Evolutionary conservation across 2,888 invertebrate genomes (phyloP), one percentile per base, ranked within the genome.

Genomic region (Campaea margaritaria): DNA sequence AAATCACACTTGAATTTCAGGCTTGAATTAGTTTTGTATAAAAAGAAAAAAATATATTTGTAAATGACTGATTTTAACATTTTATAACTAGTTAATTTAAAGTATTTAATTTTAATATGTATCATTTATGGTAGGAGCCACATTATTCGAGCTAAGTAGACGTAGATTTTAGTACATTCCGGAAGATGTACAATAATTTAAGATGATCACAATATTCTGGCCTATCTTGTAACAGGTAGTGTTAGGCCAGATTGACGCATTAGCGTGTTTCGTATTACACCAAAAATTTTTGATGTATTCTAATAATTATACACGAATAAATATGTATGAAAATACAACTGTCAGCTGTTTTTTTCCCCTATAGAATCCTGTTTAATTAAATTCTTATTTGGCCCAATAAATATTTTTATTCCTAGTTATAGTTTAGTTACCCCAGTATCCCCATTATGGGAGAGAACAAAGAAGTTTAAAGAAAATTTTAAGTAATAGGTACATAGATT

Each of bases 261-360:
- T 76, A 76, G 87, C 86, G 85, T 82, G 79, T 85, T 86, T 85
- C 84, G 79, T 86, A 85, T 85, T 86, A 87, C 86, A 90, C 89
- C 91, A 89, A 91, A 89, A 88, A 89, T 69, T 72, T 83, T 86
- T 87, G 86, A 86, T 89, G 87, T 89, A 89, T 89, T 86, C 82
- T 86, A 87, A 85, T 86, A 85, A 85, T 78, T 88, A 86, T 85
- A 87, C 83, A 86, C 80, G 79, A 90, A 82, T 86, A 87, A 87
- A 87, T 84, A 86, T 81, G 81, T 86, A 82, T 83, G 79, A 82
- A 73, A 71, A 58, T 58, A 56, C 55, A 74, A 70, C 46, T 69
- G 56, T 53, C 28, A 45, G 61, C 52, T 64, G 80, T 79, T 46
- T 43, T 34, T 28, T 46, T 34, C 2, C 21, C 21, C 21, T 21